These are phyloP conservation scores for Tyria jacobaeae DNA, from an alignment of 2,888 invertebrate species.

Conservation along the genomic window DNA sequence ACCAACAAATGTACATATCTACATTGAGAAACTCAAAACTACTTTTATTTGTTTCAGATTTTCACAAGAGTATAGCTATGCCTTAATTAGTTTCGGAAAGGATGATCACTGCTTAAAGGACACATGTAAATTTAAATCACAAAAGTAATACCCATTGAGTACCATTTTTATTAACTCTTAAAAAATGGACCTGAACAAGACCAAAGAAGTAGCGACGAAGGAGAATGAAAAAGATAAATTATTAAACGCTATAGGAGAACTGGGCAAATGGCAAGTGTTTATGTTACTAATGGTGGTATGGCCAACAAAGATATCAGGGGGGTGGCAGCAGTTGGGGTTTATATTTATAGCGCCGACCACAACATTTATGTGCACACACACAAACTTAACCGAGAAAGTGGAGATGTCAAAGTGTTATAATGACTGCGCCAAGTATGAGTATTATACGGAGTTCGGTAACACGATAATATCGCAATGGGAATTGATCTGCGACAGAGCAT, in stretches of 20 bases:
- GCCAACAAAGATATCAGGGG: conserved; percentile 89
- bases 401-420: conserved; percentile 76
- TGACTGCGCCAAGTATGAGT: conserved; percentile 84
- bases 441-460: conserved; percentile 87
- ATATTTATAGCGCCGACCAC: conserved; percentile 89
- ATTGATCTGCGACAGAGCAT: conserved; percentile 87
- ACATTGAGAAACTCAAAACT: too few species aligned
- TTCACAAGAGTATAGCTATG: background rate
- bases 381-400: conserved; percentile 55
- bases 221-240: conserved; percentile 48
- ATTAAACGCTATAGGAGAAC: conserved; percentile 56
- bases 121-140: too few species aligned
- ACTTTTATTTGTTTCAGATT: conserved; percentile 9
- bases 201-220: conserved; percentile 13
- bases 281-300: conserved; percentile 86
- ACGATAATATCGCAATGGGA: conserved; percentile 91
- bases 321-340: conserved; percentile 90
- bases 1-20: too few species aligned
- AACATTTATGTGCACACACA: conserved; percentile 74
- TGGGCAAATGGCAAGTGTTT: conserved; percentile 89
- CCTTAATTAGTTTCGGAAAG: background rate
- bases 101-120: too few species aligned
- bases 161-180: too few species aligned
- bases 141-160: too few species aligned
- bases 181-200: conserved; percentile 12